These are phyloP conservation scores for Amphipoea oculea DNA, from an alignment of 2,888 invertebrate species.

Conservation along the genomic window DNA sequence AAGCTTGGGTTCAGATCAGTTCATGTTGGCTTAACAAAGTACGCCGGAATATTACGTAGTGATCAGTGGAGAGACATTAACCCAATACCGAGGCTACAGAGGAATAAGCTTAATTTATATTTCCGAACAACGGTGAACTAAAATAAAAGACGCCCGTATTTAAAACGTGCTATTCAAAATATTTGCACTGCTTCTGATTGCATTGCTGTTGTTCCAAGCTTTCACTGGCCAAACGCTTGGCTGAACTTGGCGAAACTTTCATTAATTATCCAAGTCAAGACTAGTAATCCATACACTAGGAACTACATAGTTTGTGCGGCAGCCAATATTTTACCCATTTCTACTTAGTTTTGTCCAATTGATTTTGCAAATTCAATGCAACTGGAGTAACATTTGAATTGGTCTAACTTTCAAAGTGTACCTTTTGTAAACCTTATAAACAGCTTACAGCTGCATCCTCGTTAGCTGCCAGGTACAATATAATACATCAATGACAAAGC, in stretches of 20 bases:
- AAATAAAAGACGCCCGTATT: constrained; percentile 52
- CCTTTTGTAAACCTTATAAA: constrained; percentile 24
- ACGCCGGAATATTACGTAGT: constrained; percentile 8
- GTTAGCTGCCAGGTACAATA: constrained; percentile 28
- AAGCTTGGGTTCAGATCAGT: constrained; percentile 19
- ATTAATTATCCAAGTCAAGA: constrained; percentile 61
- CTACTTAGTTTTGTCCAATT: constrained; percentile 47
- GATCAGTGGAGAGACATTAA: constrained; percentile 38
- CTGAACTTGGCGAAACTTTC: constrained; percentile 64
- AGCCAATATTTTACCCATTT: constrained; percentile 57
- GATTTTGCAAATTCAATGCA: constrained; percentile 43
- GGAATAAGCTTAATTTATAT: constrained; percentile 49
- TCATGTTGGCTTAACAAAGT: constrained; percentile 33
- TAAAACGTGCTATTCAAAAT: constrained; percentile 55
- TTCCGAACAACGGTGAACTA: constrained; percentile 22
- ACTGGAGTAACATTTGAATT: constrained; percentile 41
- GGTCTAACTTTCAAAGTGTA: constrained; percentile 22
- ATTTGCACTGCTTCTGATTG: constrained; percentile 56
- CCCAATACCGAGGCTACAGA: constrained; percentile 33
- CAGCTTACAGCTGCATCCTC: constrained; percentile 38
- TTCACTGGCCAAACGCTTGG: constrained; percentile 51
- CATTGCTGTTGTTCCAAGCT: constrained; percentile 55
- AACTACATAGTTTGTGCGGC: constrained; percentile 45
- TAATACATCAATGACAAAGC: constrained; percentile 32
- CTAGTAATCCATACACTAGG: constrained; percentile 52